These are phyloP conservation scores for Pteromalus puparum DNA, from an alignment of 1,140 invertebrate species.

Conservation along the genomic window DNA sequence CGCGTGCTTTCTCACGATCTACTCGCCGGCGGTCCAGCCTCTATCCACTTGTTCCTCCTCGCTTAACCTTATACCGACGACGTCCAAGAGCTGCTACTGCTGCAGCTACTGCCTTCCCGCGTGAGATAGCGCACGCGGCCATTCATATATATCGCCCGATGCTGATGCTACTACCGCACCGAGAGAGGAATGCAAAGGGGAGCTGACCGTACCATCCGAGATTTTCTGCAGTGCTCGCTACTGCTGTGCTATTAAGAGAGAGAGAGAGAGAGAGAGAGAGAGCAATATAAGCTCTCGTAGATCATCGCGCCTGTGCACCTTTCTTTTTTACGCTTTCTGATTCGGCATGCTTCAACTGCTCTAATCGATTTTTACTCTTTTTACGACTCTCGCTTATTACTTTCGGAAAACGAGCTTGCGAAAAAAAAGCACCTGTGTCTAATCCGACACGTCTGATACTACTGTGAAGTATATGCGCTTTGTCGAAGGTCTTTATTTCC, in stretches of 20 bases:
- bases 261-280: neutral
- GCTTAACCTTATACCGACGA: neutral
- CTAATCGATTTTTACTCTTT: slow-evolving; percentile 13
- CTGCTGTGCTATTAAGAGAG: neutral
- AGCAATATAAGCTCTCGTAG: neutral
- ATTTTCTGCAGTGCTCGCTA: neutral
- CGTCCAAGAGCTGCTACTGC: neutral
- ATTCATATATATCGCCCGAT: neutral
- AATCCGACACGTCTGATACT: neutral
- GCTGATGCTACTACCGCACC: too few relatives aligned
- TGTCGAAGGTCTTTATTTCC: neutral
- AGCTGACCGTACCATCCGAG: neutral
- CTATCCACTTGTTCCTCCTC: slow-evolving; percentile 44
- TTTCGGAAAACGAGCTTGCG: neutral
- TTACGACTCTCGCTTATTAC: neutral
- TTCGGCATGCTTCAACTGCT: neutral
- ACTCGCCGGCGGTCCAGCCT: slow-evolving; percentile 9
- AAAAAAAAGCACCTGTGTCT: neutral
- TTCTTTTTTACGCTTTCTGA: slow-evolving; percentile 43
- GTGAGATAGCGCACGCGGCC: neutral
- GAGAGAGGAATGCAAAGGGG: slow-evolving; percentile 11
- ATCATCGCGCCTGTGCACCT: neutral
- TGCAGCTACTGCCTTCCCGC: neutral
- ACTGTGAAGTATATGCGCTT: neutral
- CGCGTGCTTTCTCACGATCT: slow-evolving; percentile 52